Percentiles rank a stretch among this genome's conserved stretches.
Conservation (phyloP, 2,797 vertebrate species). For the Chelon auratus region DNA sequence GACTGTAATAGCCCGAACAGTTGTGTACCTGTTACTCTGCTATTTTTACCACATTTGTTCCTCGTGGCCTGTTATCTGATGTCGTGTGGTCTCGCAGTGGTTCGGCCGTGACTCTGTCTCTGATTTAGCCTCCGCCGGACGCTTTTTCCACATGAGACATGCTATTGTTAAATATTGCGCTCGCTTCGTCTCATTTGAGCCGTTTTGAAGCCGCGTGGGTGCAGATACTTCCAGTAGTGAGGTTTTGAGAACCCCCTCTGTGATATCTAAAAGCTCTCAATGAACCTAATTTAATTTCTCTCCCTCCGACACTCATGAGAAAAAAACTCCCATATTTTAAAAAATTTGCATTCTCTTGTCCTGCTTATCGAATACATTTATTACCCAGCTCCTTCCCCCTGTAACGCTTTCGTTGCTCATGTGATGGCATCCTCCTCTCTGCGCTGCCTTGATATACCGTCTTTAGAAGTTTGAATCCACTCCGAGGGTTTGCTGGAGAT, state of each 20-base stretch:
- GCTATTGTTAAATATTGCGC: not conserved
- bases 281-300: not conserved
- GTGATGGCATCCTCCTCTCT: not conserved
- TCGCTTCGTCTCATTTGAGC: not conserved
- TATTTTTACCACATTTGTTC: not conserved
- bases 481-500: slow-evolving; percentile 39
- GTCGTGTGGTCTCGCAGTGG: not conserved
- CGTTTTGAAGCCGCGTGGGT: not conserved
- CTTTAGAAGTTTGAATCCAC: slow-evolving; percentile 29
- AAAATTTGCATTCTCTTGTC: not conserved
- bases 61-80: not conserved
- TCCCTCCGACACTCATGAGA: not conserved
- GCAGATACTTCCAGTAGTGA: not conserved
- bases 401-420: not conserved
- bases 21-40: not conserved
- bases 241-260: no score
- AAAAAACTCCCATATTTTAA: no score
- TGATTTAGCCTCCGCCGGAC: not conserved
- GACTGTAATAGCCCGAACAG: not conserved
- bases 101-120: not conserved
- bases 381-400: not conserved
- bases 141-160: not conserved
- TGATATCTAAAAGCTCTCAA: not conserved
- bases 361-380: not conserved
- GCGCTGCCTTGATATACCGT: not conserved